These are phyloP conservation scores for Zele albiditarsus DNA, from an alignment of 2,888 invertebrate genomes.

Conservation along the genomic window DNA sequence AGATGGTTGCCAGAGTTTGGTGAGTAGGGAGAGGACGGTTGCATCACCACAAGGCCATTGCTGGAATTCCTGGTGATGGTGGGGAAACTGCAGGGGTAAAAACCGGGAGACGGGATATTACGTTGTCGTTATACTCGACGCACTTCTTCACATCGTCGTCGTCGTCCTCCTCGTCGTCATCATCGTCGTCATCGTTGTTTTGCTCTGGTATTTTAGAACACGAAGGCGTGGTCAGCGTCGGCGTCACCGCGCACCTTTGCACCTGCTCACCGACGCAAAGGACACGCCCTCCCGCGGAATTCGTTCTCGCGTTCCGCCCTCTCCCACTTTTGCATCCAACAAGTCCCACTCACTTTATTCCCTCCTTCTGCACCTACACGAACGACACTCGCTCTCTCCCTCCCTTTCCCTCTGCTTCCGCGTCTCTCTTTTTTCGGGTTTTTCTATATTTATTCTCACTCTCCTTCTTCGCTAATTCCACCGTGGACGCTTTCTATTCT, in stretches of 20 bases:
- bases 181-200: constrained; percentile 48
- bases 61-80: constrained; percentile 26
- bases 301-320: constrained; percentile 66
- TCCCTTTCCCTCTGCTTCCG: constrained; percentile 33
- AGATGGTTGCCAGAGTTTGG: constrained; percentile 1
- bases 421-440: background rate
- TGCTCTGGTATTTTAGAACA: constrained; percentile 43
- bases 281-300: constrained; percentile 70
- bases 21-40: constrained; percentile 18
- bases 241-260: constrained; percentile 70
- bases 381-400: constrained; percentile 45
- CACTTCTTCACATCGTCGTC: constrained; percentile 46
- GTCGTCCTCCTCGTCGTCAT: constrained; percentile 46
- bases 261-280: constrained; percentile 68
- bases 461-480: constrained; percentile 28
- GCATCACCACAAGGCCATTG: constrained; percentile 24
- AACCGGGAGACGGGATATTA: constrained; percentile 51
- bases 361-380: constrained; percentile 32
- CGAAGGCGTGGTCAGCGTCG: constrained; percentile 69
- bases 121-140: constrained; percentile 49
- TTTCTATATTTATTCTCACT: background rate
- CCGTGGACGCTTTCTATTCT: constrained; percentile 32
- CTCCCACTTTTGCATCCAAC: constrained; percentile 24
- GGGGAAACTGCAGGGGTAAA: constrained; percentile 38
- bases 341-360: constrained; percentile 45